Evolutionary conservation across 1,140 invertebrate genomes (phyloP).

Genomic region (Zaprionus nigranus): DNA sequence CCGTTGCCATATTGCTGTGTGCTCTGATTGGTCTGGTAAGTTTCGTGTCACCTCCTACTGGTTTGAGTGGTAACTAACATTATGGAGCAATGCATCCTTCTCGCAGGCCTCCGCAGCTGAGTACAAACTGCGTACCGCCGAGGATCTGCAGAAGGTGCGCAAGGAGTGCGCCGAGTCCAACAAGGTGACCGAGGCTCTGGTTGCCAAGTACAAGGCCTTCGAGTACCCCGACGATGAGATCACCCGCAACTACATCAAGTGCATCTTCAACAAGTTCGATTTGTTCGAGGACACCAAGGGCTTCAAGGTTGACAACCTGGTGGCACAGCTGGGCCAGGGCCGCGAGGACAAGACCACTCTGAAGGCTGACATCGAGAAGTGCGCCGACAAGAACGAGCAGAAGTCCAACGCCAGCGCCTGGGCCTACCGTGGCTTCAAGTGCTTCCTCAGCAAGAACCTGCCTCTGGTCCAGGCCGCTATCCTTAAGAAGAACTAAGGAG

Average conservation of each 20-base stretch:
- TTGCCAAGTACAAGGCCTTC: constrained; percentile 80
- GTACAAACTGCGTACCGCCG: constrained; percentile 77
- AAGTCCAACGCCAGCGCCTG: constrained; percentile 73
- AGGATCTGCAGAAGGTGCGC: constrained; percentile 75
- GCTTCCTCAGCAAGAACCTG: constrained; percentile 81
- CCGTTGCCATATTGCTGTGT: constrained; percentile 69
- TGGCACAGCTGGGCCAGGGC: constrained; percentile 77
- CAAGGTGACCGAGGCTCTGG: constrained; percentile 73
- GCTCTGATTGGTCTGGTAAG: constrained; percentile 75
- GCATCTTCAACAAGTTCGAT: constrained; percentile 81
- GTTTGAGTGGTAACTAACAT: background rate
- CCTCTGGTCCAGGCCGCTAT: constrained; percentile 78
- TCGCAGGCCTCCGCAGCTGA: constrained; percentile 68
- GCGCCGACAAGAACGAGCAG: constrained; percentile 82
- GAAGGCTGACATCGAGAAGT: constrained; percentile 78
- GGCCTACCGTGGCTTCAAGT: constrained; percentile 83
- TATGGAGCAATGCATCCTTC: background rate
- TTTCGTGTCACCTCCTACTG: background rate
- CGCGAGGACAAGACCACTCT: constrained; percentile 68
- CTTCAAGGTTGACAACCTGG: constrained; percentile 77
- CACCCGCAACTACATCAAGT: constrained; percentile 82
- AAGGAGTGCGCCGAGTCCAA: constrained; percentile 72
- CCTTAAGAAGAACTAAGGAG: constrained; percentile 77
- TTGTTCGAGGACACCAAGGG: constrained; percentile 79
- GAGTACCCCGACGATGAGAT: constrained; percentile 84